Base-by-base conservation (phyloP, 2,113 vertebrate species). In the Prunella himalayana region DNA sequence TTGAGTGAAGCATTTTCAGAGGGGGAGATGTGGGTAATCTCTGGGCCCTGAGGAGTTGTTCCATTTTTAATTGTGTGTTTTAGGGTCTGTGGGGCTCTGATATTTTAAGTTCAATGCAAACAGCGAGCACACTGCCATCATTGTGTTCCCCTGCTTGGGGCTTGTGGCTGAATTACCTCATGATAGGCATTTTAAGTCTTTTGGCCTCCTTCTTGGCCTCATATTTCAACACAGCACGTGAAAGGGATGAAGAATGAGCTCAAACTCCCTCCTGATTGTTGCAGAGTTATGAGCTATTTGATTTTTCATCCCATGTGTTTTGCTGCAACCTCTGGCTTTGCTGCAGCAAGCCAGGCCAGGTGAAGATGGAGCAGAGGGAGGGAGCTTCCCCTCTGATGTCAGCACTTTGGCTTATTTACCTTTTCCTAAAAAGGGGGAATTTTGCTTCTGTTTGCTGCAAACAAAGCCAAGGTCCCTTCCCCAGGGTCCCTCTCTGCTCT, bases 161-260 rank as follows among this genome's bases (percentile, higher is more conserved):
- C 51, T 94, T 47, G 85, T 27, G 92, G 56, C 76, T 96, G 86
- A 94, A 97, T 97, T 97, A 97, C 97, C 94, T 97, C 97, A 97
- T 90, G 96, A 96, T 81, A 96, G 95, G 90, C 57, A 50, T 94
- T 96, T 94, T 82, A 96, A 95, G 90, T 92, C 88, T 75, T 92
- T 75, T 92, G 94, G 95, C 90, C 94, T 97, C 81, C 59, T 94
- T 94, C 68, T 91, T 68, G 88, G 96, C 90, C 82, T 97, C 95
- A 92, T 92, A 92, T 95, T 96, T 97, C 97, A 97, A 91, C 93
- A 94, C 57, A 96, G 82, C 92, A 96, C 39, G 63, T 90, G 95
- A 96, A 96, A 90, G 88, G 95, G 83, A 94, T 97, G 96, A 96
- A 90, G 93, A 96, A 96, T 71, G 88, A 93, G 86, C 92, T 97